Evolutionary conservation across 2,888 invertebrate species (phyloP), one percentile per base, ranked within the genome.

Genomic region (Linnaemya vulpina): DNA sequence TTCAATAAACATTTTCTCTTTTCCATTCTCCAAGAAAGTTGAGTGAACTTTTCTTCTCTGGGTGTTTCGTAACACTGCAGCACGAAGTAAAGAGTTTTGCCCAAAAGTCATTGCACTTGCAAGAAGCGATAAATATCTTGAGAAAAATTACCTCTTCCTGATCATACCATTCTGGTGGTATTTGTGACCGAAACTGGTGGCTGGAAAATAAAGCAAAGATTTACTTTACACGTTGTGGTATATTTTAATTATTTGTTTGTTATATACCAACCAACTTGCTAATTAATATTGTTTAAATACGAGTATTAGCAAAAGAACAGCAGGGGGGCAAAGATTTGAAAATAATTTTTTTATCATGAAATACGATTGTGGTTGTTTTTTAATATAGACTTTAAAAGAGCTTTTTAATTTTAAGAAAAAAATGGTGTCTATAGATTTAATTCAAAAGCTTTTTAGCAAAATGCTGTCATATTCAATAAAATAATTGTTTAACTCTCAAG

Each of bases 61-160:
- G 40, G 5, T 51, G 68, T 73, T 79, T 73, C 15, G 49, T 71
- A 51, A 46, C 13, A 67, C 60, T 9, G 25, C 60, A 38, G 30
- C 75, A 75, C 65, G 17, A 71, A 75, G 5, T 11, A 38, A 51
- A 13, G 53, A 53, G 53, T 46, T 67, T 35, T 46, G 60, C 68
- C 22, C 11, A 77, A 80, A 87, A 87, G 84, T 87, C 86, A 86
- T 83, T 83, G 84, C 83, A 86, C 83, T 85, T 82, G 82, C 77
- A 62, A 62, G 74, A 58, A 71, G 49, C 25, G 82, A 85, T 85
- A 81, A 76, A 68, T 67, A 81, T 84, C 81, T 55, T 25, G 38
- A 81, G 75, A 70, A 63, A 70, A 68, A 70, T 71, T 58, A 22
- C 55, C 58, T 63, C 76, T 82, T 65, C 82, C 76, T 76, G 76